Percentiles rank a stretch among this genome's conserved stretches.
Conservation (phyloP, 2,113 vertebrate genomes). For the Pluvialis apricaria region DNA sequence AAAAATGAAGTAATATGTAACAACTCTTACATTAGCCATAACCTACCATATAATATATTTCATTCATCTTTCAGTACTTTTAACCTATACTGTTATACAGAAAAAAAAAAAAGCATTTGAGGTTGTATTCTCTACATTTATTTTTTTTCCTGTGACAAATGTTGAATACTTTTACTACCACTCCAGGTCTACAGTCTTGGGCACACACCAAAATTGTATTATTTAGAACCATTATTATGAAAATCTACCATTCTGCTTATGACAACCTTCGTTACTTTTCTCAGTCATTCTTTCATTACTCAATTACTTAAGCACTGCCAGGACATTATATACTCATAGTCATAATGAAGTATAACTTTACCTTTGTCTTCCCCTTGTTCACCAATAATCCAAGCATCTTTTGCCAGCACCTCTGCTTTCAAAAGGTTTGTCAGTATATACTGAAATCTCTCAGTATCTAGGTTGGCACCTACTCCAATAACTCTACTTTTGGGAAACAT, state of each 20-base stretch:
- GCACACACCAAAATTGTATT: background rate
- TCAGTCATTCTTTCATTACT: background rate
- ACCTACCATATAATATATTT: background rate
- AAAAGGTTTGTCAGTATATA: slow-evolving; percentile 79
- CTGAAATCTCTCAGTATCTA: slow-evolving; percentile 88
- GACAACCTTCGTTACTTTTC: background rate
- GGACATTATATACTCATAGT: background rate
- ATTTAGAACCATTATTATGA: background rate
- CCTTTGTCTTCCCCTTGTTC: slow-evolving; percentile 93
- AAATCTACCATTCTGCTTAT: background rate
- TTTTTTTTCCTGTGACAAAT: background rate
- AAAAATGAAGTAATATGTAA: background rate
- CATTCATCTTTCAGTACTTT: background rate
- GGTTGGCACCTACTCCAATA: slow-evolving; percentile 90
- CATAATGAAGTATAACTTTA: slow-evolving; percentile 51
- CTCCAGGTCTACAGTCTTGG: background rate
- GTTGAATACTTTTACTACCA: background rate
- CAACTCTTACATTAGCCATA: background rate
- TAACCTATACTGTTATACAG: background rate
- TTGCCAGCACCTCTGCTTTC: slow-evolving; percentile 71
- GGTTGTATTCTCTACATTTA: background rate
- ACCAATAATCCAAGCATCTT: slow-evolving; percentile 88
- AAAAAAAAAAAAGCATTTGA: background rate
- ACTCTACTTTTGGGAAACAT: slow-evolving; percentile 82
- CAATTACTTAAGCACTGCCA: background rate